Conservation (phyloP, 2,113 vertebrate genomes). For the Silurus glanis region DNA sequence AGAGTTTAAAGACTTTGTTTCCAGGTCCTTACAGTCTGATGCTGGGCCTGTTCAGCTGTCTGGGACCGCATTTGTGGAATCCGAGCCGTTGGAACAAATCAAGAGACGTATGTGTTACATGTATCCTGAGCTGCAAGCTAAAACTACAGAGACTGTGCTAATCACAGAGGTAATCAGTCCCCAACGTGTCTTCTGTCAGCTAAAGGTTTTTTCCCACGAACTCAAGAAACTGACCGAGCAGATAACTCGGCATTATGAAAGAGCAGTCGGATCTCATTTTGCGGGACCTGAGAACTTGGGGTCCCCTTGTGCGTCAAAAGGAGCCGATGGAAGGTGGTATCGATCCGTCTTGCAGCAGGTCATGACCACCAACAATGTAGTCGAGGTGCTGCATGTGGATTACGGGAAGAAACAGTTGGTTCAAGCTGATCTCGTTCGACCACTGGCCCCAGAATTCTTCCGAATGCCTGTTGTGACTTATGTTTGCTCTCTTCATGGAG, state of each 20-base stretch:
- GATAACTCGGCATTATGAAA: constrained; percentile 71
- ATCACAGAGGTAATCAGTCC: constrained; percentile 86
- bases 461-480: constrained; percentile 91
- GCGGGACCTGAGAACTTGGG: constrained; percentile 73
- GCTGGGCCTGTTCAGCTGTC: constrained; percentile 31
- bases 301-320: constrained; percentile 82
- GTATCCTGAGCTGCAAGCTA: constrained; percentile 80
- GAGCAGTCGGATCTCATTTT: constrained; percentile 52
- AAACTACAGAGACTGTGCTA: constrained; percentile 78
- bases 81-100: constrained; percentile 37
- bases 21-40: constrained; percentile 55
- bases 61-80: constrained; percentile 29
- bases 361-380: constrained; percentile 65
- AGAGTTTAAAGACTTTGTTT: constrained; percentile 65
- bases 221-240: constrained; percentile 78
- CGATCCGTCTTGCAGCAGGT: constrained; percentile 83
- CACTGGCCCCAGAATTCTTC: constrained; percentile 80
- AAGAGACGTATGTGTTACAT: constrained; percentile 73
- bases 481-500: constrained; percentile 80
- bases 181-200: constrained; percentile 82
- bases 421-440: constrained; percentile 70
- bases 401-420: constrained; percentile 84
- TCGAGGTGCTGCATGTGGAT: constrained; percentile 86
- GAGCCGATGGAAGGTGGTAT: constrained; percentile 84
- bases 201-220: constrained; percentile 84